Evolutionary conservation across 2,113 vertebrate genomes (phyloP), one percentile per base, ranked within the genome.

Genomic region (Chiloscyllium plagiosum): DNA sequence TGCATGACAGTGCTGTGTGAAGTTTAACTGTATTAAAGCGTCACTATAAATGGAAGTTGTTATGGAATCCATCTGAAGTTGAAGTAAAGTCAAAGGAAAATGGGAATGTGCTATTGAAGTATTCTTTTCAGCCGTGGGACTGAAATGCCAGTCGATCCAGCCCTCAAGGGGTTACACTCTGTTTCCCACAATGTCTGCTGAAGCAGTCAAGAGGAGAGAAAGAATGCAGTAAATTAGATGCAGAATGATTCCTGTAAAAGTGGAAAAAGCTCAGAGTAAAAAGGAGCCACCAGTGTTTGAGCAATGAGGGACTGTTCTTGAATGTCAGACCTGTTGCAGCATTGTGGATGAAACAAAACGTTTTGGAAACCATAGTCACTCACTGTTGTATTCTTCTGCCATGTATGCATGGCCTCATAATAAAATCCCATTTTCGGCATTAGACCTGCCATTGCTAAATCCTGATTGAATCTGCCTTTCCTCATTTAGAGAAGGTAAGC

Each of bases 321-420:
- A 95, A 95, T 68, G 33, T 95, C 94, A 95, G 94, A 33, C 68
- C 68, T 69, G 52, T 76, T 50, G 47, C 94, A 95, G 68, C 42
- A 26, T 72, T 95, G 94, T 95, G 47, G 69, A 52, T 72, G 37
- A 47, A 95, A 95, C 94, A 76, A 72, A 72, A 95, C 94, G 33
- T 95, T 95, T 76, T 52, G 42, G 94, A 95, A 95, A 72, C 72
- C 42, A 95, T 95, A 72, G 29, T 52, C 68, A 95, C 76, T 50
- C 94, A 95, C 94, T 72, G 69, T 42, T 26, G 94, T 61, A 95
- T 95, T 95, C 68, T 29, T 95, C 68, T 52, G 94, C 69, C 5
- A 47, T 95, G 94, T 95, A 72, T 95, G 52, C 94, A 94, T 47
- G 70, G 76, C 94, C 42, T 29, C 3, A 29, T 72, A 95, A 72